Conservation (phyloP, 2,888 invertebrate species). For the Drosophila quasianomalipes region DNA sequence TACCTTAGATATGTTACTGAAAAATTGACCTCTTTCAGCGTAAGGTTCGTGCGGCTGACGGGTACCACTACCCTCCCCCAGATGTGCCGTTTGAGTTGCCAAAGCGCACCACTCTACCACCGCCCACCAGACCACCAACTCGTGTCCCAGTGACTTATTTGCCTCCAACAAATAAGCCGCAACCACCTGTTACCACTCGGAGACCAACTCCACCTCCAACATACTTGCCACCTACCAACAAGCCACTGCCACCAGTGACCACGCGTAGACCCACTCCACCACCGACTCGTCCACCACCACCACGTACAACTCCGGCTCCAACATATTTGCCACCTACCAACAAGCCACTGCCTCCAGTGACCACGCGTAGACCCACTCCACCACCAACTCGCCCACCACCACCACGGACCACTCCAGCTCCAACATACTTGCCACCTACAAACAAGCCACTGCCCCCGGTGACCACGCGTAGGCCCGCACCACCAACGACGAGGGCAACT, state of each 20-base stretch:
- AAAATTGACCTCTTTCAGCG: constrained; percentile 58
- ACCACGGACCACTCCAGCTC: constrained; percentile 37
- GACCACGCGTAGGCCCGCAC: constrained; percentile 32
- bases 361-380: constrained; percentile 44
- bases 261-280: constrained; percentile 34
- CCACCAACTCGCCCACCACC: constrained; percentile 29
- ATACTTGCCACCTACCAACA: constrained; percentile 29
- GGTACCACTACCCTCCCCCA: constrained; percentile 80
- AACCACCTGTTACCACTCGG: constrained; percentile 53
- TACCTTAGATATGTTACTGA: background rate
- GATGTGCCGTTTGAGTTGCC: constrained; percentile 77
- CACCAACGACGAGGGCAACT: constrained; percentile 3
- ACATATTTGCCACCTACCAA: constrained; percentile 60
- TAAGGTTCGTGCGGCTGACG: constrained; percentile 77
- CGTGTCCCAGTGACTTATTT: constrained; percentile 48
- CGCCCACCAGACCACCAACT: constrained; percentile 56
- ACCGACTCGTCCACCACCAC: constrained; percentile 13
- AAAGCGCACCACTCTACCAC: constrained; percentile 54
- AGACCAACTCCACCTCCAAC: constrained; percentile 33
- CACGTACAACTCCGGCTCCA: constrained; percentile 41
- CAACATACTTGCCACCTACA: constrained; percentile 61
- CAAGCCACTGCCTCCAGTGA: constrained; percentile 50
- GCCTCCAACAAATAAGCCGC: constrained; percentile 64
- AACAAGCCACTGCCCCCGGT: constrained; percentile 51
- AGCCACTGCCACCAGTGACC: constrained; percentile 44